Evolutionary conservation across 2,113 vertebrate species (phyloP).

Genomic region (Ornithorhynchus anatinus): DNA sequence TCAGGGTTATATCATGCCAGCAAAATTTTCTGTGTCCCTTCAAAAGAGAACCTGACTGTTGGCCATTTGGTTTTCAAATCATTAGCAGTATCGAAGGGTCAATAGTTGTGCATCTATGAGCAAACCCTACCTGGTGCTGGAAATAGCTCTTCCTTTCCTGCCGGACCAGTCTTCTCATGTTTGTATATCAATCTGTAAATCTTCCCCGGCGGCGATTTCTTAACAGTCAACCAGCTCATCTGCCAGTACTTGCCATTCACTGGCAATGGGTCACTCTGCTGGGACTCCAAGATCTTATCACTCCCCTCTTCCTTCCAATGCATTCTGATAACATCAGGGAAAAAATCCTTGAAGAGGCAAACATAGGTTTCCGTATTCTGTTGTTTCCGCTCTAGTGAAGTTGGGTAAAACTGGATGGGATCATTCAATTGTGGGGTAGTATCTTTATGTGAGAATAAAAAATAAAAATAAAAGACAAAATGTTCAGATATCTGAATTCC

Average conservation of each 20-base stretch:
- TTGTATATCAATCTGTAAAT: slow-evolving; percentile 20
- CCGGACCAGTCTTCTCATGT: background rate
- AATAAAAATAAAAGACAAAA: too few relatives aligned
- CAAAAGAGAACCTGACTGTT: too few relatives aligned
- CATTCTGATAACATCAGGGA: slow-evolving; percentile 62
- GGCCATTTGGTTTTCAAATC: too few relatives aligned
- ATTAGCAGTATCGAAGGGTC: too few relatives aligned
- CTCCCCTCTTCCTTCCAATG: slow-evolving; percentile 44
- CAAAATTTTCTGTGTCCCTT: too few relatives aligned
- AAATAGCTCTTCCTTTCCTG: background rate
- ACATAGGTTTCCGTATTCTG: slow-evolving; percentile 37
- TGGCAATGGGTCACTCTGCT: background rate
- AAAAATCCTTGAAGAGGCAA: slow-evolving; percentile 73
- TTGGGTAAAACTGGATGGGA: slow-evolving; percentile 44
- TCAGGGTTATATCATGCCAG: too few relatives aligned
- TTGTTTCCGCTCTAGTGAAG: background rate
- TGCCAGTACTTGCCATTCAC: slow-evolving; percentile 37
- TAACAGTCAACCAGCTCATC: slow-evolving; percentile 65
- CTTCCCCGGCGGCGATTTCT: background rate
- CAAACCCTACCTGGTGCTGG: too few relatives aligned
- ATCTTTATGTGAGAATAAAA: accelerated
- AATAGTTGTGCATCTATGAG: too few relatives aligned
- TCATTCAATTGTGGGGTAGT: slow-evolving; percentile 1
- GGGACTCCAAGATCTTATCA: background rate
- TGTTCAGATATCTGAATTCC: too few relatives aligned